Evolutionary conservation across 2,888 invertebrate genomes (phyloP).

Genomic region (Arge pagana): DNA sequence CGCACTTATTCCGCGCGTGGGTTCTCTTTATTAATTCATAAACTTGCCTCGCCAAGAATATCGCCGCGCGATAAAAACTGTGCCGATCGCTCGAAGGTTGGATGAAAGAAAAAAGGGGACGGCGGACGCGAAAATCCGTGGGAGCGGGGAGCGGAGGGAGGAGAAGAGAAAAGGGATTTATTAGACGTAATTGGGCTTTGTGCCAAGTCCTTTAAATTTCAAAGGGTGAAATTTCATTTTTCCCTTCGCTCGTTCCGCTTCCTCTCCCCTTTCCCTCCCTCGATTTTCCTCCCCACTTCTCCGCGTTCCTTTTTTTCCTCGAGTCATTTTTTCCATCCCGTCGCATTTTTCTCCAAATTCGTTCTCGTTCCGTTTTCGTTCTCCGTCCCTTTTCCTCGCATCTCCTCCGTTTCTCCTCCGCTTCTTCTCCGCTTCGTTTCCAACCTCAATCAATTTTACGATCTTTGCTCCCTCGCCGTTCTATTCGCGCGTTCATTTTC

Average conservation of each 20-base stretch:
- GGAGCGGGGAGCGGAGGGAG: background rate
- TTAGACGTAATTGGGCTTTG: constrained; percentile 7
- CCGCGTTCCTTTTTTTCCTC: no score
- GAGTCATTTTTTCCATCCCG: background rate
- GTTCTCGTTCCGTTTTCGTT: no score
- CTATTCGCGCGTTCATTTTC: constrained; percentile 4
- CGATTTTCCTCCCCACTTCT: no score
- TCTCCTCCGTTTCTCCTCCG: no score
- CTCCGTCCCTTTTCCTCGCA: no score
- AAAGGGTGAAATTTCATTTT: background rate
- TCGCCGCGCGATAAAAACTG: no score
- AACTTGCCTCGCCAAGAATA: no score
- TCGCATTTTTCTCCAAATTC: background rate
- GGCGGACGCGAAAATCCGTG: background rate
- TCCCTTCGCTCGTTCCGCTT: no score
- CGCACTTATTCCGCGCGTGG: no score
- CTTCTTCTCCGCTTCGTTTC: background rate
- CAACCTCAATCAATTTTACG: constrained; percentile 1
- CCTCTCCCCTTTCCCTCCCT: no score
- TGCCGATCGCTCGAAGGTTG: background rate
- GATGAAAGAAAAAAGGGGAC: background rate
- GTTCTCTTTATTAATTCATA: no score
- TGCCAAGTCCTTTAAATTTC: constrained; percentile 14
- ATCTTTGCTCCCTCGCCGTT: background rate
- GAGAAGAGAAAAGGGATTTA: constrained; percentile 7